Percentiles rank a stretch among this genome's conserved stretches.
Conservation (phyloP, 2,888 invertebrate genomes). For the Miltochrista miniata region DNA sequence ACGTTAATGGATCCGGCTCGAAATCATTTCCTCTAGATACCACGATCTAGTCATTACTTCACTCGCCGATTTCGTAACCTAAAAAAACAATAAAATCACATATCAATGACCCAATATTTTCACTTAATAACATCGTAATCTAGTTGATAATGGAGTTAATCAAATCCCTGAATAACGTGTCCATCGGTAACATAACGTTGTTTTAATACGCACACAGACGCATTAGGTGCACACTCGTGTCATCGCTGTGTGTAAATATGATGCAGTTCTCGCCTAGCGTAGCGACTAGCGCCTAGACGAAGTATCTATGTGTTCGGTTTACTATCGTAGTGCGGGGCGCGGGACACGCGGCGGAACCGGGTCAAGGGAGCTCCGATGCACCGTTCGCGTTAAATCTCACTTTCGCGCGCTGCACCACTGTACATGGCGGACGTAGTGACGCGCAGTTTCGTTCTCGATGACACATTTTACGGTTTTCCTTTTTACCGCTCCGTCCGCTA, state of each 20-base stretch:
- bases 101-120: slow-evolving; percentile 40
- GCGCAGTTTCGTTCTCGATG: slow-evolving; percentile 67
- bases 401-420: slow-evolving; percentile 79
- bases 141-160: slow-evolving; percentile 41
- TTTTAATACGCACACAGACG: slow-evolving; percentile 38
- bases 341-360: slow-evolving; percentile 58
- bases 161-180: slow-evolving; percentile 55
- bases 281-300: slow-evolving; percentile 45
- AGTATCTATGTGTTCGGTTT: slow-evolving; percentile 61
- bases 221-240: slow-evolving; percentile 22
- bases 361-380: slow-evolving; percentile 83
- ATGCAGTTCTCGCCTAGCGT: slow-evolving; percentile 47
- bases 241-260: slow-evolving; percentile 26
- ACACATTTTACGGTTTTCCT: slow-evolving; percentile 51
- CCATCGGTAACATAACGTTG: slow-evolving; percentile 38
- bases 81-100: slow-evolving; percentile 28
- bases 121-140: slow-evolving; percentile 33
- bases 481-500: slow-evolving; percentile 23
- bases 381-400: slow-evolving; percentile 82
- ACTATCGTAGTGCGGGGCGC: slow-evolving; percentile 66
- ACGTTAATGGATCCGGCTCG: slow-evolving; percentile 34
- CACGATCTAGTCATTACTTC: slow-evolving; percentile 33
- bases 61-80: slow-evolving; percentile 29
- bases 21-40: slow-evolving; percentile 45
- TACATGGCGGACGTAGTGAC: slow-evolving; percentile 73